Percentiles rank a stretch among this genome's conserved stretches.
Conservation (phyloP, 2,797 vertebrate species). For the Phyllotis vaccarum region DNA sequence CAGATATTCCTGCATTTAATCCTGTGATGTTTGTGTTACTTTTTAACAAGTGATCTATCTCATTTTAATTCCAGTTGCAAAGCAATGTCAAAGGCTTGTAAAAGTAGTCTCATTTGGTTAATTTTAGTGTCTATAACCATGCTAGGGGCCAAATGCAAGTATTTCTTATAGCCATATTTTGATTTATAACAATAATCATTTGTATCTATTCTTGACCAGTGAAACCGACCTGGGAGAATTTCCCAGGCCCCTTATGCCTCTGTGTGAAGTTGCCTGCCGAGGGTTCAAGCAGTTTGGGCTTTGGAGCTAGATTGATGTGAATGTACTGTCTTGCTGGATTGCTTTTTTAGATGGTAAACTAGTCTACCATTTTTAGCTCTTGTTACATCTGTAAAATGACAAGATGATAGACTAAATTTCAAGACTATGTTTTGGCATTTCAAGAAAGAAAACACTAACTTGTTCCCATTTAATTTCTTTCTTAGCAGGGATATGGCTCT, state of each 20-base stretch:
- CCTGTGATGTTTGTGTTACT: background rate
- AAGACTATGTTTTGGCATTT: constrained; percentile 3
- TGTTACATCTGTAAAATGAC: background rate
- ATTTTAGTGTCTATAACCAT: background rate
- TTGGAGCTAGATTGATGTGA: background rate
- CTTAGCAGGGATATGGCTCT: background rate
- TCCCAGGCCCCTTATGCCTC: background rate
- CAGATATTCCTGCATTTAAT: background rate
- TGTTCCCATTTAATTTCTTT: background rate
- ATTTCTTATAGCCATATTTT: background rate
- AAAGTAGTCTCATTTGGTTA: constrained; percentile 16
- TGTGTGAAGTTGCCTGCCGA: background rate
- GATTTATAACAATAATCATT: background rate
- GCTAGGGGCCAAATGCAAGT: background rate
- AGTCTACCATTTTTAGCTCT: background rate
- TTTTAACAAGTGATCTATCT: background rate
- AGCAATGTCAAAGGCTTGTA: background rate
- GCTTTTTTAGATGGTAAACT: background rate
- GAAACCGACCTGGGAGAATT: background rate
- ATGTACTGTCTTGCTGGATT: background rate
- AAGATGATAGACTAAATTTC: constrained; percentile 17
- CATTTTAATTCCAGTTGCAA: background rate
- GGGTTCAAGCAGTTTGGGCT: background rate
- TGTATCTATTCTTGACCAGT: background rate
- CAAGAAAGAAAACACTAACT: background rate